Conservation (phyloP, 2,113 vertebrate genomes). For the Nipponia nippon region DNA sequence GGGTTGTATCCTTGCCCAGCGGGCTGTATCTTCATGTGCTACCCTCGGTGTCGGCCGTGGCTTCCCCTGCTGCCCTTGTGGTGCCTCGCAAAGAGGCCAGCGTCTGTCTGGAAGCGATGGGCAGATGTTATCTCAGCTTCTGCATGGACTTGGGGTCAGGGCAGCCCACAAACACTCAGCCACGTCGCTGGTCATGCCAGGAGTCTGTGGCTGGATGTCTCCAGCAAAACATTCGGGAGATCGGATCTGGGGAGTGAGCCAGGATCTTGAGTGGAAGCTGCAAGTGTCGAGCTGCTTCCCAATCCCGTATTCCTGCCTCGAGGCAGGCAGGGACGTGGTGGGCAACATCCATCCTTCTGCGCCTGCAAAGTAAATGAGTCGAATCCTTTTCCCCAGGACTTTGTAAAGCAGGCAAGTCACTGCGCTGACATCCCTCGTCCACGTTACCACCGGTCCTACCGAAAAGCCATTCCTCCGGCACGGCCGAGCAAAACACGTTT, state of each 20-base stretch:
- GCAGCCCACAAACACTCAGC: background rate
- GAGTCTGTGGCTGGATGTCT: background rate
- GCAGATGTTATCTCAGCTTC: background rate
- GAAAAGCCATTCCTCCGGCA: background rate
- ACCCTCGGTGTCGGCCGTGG: background rate
- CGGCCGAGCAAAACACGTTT: fast-evolving
- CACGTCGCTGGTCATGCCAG: background rate
- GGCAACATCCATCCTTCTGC: background rate
- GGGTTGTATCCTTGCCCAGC: background rate
- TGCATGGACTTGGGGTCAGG: background rate
- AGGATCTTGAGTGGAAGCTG: background rate
- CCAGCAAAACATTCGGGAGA: background rate
- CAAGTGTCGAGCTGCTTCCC: background rate
- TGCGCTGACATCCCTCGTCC: background rate
- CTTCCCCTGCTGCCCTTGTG: background rate
- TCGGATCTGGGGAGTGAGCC: fast-evolving
- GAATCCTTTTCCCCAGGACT: background rate
- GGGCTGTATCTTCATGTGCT: fast-evolving
- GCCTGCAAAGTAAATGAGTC: background rate
- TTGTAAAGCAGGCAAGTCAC: background rate
- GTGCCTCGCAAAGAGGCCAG: background rate
- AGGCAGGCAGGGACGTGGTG: background rate
- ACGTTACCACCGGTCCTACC: fast-evolving
- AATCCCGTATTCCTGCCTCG: background rate
- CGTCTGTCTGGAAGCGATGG: background rate